Base-by-base conservation (phyloP, 2,888 invertebrate species). In the Ornithoptera priamus region DNA sequence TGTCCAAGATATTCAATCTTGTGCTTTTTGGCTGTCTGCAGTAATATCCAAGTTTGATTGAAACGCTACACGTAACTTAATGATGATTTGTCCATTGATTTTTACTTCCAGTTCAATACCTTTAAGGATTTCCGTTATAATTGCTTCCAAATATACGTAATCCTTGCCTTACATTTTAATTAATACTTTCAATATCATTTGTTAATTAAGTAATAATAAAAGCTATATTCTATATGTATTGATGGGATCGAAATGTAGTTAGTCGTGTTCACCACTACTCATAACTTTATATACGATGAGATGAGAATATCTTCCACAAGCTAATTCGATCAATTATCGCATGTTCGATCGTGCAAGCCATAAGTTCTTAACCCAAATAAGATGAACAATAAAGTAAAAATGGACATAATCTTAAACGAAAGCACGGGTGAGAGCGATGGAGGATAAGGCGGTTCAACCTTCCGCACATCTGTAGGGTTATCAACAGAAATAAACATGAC, bases 401-500 rank as follows among this genome's bases (percentile, higher is more conserved):
- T 70, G 66, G 71, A 76, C 77, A 73, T 72, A 74, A 79, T 77
- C 76, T 80, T 77, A 77, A 77, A 78, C 75, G 77, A 80, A 77
- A 75, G 75, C 79, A 80, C 77, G 80, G 80, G 80, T 74, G 80
- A 79, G 79, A 74, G 77, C 77, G 80, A 80, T 79, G 72, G 59
- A 36, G 77, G 74, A 78, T 78, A 77, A 77, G 67, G 75, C 72
- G 74, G 74, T 75, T 77, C 77, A 77, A 78, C 67, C 56, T 56
- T 59, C 39, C 63, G 58, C 59, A n/a, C 50, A 64, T 63, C 30
- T 59, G 24, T n/a, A 70, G 70, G 70, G 70, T n/a, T 70, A 66
- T 59, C 5, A 58, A 58, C 22, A n/a, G n/a, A 53, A 18, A 53
- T 18, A 53, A 53, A n/a, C 18, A n/a, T 6, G 6, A n/a, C 15